These are phyloP conservation scores for Leguminivora glycinivorella DNA, from an alignment of 1,140 invertebrate genomes.

Conservation along the genomic window DNA sequence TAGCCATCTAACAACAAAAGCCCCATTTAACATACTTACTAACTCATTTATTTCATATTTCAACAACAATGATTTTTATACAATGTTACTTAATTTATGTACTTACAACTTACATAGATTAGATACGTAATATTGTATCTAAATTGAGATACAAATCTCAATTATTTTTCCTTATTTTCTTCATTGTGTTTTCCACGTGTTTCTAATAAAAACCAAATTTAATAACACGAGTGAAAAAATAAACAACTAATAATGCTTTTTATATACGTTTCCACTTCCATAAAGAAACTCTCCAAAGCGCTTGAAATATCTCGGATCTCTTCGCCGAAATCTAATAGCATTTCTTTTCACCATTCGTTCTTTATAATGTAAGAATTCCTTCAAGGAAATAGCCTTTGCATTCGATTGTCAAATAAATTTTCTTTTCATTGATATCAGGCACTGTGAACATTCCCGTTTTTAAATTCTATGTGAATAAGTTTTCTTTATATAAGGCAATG, in stretches of 20 bases:
- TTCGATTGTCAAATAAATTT: constrained; percentile 29
- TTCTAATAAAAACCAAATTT: constrained; percentile 27
- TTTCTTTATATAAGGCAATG: neutral
- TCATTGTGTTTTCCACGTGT: neutral
- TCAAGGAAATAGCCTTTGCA: constrained; percentile 26
- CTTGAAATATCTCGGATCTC: constrained; percentile 24
- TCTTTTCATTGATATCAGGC: constrained; percentile 23
- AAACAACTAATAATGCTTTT: neutral
- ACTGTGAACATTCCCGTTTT: constrained; percentile 9
- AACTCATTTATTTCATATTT: too few relatives aligned
- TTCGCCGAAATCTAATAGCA: constrained; percentile 25
- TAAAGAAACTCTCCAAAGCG: constrained; percentile 10
- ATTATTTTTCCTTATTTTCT: neutral
- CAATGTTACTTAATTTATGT: too few relatives aligned
- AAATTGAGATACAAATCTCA: neutral
- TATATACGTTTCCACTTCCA: neutral
- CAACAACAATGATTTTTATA: too few relatives aligned
- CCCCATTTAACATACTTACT: too few relatives aligned
- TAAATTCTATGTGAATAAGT: neutral
- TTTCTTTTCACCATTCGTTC: constrained; percentile 28
- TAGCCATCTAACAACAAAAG: too few relatives aligned
- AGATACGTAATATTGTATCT: too few relatives aligned
- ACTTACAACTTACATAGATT: too few relatives aligned
- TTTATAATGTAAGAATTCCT: constrained; percentile 28
- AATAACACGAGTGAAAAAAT: neutral